These are phyloP conservation scores for Sphyrna mokarran DNA, from an alignment of 2,113 vertebrate species.

Conservation along the genomic window DNA sequence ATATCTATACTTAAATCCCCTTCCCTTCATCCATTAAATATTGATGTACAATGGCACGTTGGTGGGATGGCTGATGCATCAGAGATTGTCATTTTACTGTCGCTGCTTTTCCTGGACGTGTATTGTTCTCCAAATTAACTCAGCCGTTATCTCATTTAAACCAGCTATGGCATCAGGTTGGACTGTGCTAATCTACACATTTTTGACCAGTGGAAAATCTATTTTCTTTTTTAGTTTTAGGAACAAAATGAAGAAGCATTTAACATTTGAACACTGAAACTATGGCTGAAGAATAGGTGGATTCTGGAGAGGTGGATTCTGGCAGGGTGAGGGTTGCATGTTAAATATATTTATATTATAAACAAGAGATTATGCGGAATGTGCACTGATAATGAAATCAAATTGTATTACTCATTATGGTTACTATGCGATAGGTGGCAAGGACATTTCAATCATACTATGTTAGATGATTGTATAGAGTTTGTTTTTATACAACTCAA, in stretches of 20 bases:
- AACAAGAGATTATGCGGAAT: neutral
- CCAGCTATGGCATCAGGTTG: neutral
- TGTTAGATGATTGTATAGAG: neutral
- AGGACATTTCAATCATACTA: too few species aligned
- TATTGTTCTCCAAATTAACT: neutral
- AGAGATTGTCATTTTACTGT: neutral
- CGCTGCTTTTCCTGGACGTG: neutral
- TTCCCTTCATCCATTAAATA: constrained; percentile 11
- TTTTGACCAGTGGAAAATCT: neutral
- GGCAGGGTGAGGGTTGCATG: neutral
- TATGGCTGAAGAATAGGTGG: neutral
- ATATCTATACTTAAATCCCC: too few species aligned
- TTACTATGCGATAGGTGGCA: too few species aligned
- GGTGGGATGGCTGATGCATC: too few species aligned
- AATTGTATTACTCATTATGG: neutral
- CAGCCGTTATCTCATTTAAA: neutral
- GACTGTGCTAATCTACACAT: too few species aligned
- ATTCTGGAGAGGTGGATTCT: neutral
- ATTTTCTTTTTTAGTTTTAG: neutral
- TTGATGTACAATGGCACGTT: neutral
- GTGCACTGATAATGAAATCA: neutral
- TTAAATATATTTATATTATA: neutral
- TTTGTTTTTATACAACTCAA: neutral
- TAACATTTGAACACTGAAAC: neutral
- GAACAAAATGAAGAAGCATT: neutral